These are phyloP conservation scores for Platalea minor DNA, from an alignment of 2,797 vertebrate genomes.

Conservation along the genomic window DNA sequence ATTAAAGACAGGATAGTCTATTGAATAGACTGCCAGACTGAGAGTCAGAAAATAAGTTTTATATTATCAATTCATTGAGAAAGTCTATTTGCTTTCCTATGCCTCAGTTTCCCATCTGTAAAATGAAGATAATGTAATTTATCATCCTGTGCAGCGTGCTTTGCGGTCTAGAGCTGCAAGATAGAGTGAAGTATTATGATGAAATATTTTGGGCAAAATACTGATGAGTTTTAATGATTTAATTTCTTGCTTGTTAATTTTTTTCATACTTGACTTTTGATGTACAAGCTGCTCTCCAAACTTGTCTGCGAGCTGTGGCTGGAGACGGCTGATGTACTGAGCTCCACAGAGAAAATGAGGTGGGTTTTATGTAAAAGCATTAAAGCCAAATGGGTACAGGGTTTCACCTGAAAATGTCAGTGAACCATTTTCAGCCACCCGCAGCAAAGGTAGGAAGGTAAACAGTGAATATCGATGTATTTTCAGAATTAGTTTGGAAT, in stretches of 20 bases:
- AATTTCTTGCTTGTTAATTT: slow-evolving; percentile 38
- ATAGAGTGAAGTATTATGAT: background rate
- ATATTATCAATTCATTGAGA: slow-evolving; percentile 35
- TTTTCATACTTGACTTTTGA: slow-evolving; percentile 10
- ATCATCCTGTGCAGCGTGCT: background rate
- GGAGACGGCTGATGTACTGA: slow-evolving; percentile 3
- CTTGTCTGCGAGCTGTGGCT: background rate
- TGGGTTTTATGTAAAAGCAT: background rate
- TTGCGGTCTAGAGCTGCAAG: background rate
- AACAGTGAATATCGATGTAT: background rate
- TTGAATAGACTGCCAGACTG: slow-evolving; percentile 38
- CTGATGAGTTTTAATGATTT: slow-evolving; percentile 52
- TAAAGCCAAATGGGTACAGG: background rate
- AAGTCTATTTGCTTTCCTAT: slow-evolving; percentile 51
- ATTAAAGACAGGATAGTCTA: slow-evolving; percentile 51
- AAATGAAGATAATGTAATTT: slow-evolving; percentile 59
- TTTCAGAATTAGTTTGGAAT: slow-evolving; percentile 25
- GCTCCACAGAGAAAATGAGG: background rate
- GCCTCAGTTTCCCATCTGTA: slow-evolving; percentile 64
- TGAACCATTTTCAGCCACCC: background rate
- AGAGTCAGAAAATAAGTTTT: slow-evolving; percentile 48
- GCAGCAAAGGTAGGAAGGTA: background rate
- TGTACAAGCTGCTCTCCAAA: background rate
- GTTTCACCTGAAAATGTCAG: background rate
- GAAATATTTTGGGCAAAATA: slow-evolving; percentile 49